Evolutionary conservation across 1,140 invertebrate species (phyloP).

Genomic region (Neodiprion fabricii): DNA sequence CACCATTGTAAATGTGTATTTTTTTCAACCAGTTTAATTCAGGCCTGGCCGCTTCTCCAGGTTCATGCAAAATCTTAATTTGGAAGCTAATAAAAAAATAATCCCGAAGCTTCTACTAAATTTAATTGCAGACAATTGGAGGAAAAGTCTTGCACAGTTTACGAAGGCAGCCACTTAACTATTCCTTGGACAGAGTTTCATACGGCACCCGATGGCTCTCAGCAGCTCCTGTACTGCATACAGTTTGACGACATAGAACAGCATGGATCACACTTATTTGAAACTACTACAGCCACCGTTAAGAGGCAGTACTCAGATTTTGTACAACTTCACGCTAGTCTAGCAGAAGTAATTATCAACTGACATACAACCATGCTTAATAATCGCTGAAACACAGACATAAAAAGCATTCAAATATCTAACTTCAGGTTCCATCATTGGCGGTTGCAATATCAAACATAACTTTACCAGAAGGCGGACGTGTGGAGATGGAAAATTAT

Average conservation of each 20-base stretch:
- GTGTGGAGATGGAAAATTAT: conserved; percentile 52
- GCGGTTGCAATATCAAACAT: conserved; percentile 45
- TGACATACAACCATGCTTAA: background rate
- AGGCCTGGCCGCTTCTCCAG: background rate
- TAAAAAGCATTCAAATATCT: conserved; percentile 8
- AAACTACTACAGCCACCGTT: conserved; percentile 53
- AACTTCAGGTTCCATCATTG: conserved; percentile 42
- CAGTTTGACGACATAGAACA: conserved; percentile 57
- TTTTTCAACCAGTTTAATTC: background rate
- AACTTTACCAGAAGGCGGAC: conserved; percentile 50
- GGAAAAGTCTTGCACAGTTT: conserved; percentile 50
- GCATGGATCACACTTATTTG: conserved; percentile 50
- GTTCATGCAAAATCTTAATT: too few species aligned
- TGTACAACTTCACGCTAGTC: conserved; percentile 46
- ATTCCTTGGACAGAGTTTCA: conserved; percentile 56
- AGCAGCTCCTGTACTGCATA: conserved; percentile 57
- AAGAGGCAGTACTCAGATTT: conserved; percentile 54
- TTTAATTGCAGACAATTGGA: conserved; percentile 43
- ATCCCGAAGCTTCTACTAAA: background rate
- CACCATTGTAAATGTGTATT: conserved; percentile 45
- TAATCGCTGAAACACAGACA: background rate
- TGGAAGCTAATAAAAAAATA: background rate
- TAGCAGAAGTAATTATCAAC: conserved; percentile 45
- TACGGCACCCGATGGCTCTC: conserved; percentile 52
- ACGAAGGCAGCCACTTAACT: conserved; percentile 48